Conservation (phyloP, 2,797 vertebrate species). For the Sylvia borin region DNA sequence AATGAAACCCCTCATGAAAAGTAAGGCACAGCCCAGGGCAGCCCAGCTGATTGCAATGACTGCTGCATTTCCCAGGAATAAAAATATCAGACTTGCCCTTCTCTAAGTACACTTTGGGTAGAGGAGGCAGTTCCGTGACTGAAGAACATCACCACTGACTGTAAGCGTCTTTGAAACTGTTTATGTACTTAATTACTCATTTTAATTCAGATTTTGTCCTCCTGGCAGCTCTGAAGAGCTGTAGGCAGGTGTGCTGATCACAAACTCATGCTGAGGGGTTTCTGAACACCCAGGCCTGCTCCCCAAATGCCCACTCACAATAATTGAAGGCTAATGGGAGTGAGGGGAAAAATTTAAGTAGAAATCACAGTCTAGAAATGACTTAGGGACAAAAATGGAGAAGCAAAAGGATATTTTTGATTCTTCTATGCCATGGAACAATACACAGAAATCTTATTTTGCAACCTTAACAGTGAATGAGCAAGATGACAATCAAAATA, state of each 20-base stretch:
- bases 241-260: neutral
- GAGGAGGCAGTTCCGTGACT: neutral
- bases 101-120: neutral
- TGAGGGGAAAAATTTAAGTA: accelerated
- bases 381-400: neutral
- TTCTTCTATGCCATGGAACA: neutral
- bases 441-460: neutral
- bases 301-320: neutral
- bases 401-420: neutral
- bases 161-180: neutral
- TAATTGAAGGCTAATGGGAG: neutral
- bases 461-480: neutral
- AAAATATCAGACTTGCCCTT: neutral
- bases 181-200: neutral
- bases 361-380: neutral
- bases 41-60: neutral
- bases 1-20: neutral
- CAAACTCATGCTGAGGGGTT: neutral
- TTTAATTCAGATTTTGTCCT: neutral
- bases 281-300: neutral
- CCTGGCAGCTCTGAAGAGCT: neutral
- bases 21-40: neutral
- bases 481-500: neutral
- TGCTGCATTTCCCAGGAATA: neutral
- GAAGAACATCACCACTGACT: neutral